These are phyloP conservation scores for Oreotrochilus melanogaster DNA, from an alignment of 2,113 vertebrate genomes.

Conservation along the genomic window DNA sequence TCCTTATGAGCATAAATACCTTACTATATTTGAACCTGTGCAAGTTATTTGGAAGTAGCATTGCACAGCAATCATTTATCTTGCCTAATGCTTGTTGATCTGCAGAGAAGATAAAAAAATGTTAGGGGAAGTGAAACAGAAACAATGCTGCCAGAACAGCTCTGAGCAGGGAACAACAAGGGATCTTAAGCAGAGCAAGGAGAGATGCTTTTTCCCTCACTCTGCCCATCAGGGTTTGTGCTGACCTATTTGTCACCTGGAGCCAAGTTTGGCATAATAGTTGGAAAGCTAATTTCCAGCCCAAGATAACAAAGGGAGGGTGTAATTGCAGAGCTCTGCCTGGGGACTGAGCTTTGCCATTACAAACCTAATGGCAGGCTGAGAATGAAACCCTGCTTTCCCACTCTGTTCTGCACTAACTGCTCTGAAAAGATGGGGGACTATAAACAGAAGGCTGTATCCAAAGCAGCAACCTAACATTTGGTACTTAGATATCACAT, in stretches of 20 bases:
- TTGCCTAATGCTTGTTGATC: not conserved
- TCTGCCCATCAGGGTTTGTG: rapidly evolving
- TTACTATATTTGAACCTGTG: not conserved
- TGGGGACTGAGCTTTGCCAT: constrained; percentile 1
- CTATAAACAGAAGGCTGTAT: constrained; percentile 66
- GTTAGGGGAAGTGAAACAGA: not conserved
- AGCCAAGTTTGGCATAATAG: constrained; percentile 1
- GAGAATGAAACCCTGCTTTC: constrained; percentile 55
- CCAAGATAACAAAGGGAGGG: constrained; percentile 1
- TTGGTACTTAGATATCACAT: constrained; percentile 57
- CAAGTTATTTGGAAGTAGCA: not conserved
- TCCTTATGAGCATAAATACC: not conserved
- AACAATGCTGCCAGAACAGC: not conserved
- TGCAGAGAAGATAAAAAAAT: not conserved
- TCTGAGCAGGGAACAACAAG: not conserved
- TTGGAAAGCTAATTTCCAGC: constrained; percentile 28
- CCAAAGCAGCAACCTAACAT: constrained; percentile 59
- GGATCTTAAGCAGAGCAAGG: not conserved
- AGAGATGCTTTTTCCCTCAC: not conserved
- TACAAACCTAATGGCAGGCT: constrained; percentile 20
- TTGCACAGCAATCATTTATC: not conserved
- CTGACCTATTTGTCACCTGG: not conserved
- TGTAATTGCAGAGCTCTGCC: constrained; percentile 20
- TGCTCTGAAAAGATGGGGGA: constrained; percentile 40
- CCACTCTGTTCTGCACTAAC: constrained; percentile 51